Base-by-base conservation (phyloP, 2,113 vertebrate genomes). In the Rhabdornis inornatus region DNA sequence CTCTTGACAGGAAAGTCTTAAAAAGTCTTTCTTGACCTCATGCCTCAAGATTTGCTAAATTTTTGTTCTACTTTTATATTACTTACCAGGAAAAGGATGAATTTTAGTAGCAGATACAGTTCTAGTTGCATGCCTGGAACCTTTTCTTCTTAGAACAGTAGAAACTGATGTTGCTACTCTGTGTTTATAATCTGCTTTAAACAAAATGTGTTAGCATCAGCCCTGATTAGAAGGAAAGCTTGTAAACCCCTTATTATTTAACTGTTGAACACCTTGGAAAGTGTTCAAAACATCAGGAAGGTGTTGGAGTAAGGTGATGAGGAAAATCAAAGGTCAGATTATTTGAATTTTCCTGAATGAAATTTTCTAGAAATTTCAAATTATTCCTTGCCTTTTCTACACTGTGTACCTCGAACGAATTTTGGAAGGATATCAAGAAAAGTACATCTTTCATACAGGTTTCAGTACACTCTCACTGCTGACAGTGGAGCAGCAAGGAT, bases 61-160 rank as follows among this genome's bases (percentile, higher is more conserved):
- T 20, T 20, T 31, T 56, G 8, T 55, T 82, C 86, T 47, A 44
- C 17, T 60, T 68, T 45, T 56, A 2, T 9, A n/a, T 78, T 81
- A 78, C 97, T 97, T 95, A 98, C 97, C 97, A 94, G 96, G 56
- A 86, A 94, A 63, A 50, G 55, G 75, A 44, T 18, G 50, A 49
- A 53, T 33, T 17, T 71, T 57, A 68, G 47, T 56, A 78, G 76
- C 52, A 95, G 76, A 40, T 71, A 77, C 5, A 44, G 79, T 37
- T 24, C 70, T 82, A 91, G 49, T 82, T 50, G 19, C 52, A 40
- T 77, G 68, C 85, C 61, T 92, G 21, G 77, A 97, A 80, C n/a
- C 19, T n/a, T 49, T 91, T 93, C 88, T 95, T 94, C 88, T 83
- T 84, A 92, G 80, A 83, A 84, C 8, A 88, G 47, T 40, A 52